Evolutionary conservation across 2,797 vertebrate species (phyloP).

Genomic region (Pachyuromys duprasi): DNA sequence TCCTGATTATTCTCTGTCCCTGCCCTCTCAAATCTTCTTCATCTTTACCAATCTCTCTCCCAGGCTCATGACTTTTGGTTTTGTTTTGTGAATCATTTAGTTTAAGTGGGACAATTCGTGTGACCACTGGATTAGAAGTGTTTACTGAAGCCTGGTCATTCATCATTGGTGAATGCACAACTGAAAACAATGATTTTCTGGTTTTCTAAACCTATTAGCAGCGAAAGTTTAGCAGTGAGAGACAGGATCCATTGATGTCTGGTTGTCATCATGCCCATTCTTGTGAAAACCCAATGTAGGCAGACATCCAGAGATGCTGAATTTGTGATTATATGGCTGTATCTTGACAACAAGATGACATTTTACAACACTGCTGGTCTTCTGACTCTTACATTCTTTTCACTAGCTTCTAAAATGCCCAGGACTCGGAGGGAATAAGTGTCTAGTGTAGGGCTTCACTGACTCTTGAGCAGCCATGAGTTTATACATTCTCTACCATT

Average conservation of each 20-base stretch:
- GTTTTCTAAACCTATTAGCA: background rate
- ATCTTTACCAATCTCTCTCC: background rate
- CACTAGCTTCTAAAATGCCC: background rate
- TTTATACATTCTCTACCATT: background rate
- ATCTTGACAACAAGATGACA: background rate
- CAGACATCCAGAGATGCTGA: background rate
- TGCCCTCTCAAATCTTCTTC: background rate
- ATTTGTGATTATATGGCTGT: background rate
- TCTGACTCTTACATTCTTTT: background rate
- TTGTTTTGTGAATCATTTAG: background rate
- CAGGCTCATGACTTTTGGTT: background rate
- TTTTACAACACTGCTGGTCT: background rate
- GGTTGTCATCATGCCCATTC: background rate
- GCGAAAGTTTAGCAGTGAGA: background rate
- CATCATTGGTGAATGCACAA: background rate
- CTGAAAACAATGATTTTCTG: background rate
- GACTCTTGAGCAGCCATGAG: background rate
- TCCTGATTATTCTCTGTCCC: background rate
- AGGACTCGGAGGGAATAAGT: background rate
- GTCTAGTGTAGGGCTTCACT: background rate
- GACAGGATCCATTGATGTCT: background rate
- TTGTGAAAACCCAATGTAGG: background rate
- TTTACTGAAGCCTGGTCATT: background rate
- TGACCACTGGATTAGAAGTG: background rate
- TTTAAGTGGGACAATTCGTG: background rate